Base-by-base conservation (phyloP, 2,888 invertebrate species). In the Merodon equestris region DNA sequence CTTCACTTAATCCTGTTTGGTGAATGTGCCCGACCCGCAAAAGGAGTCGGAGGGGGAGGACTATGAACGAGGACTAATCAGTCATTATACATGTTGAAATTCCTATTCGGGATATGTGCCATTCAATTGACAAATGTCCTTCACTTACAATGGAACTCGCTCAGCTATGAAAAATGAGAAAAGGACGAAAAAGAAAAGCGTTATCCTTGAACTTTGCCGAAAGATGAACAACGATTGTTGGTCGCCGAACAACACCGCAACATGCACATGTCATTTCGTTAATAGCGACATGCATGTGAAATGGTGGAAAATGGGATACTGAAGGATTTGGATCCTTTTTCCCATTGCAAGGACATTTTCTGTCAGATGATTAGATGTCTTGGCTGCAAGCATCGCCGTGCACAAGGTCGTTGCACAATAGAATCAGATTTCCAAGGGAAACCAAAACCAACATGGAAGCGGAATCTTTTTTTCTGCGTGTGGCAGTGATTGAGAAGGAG, bases 131-230 rank as follows among this genome's bases (percentile, higher is more conserved):
- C 48, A 4, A 19, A 12, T 48, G n/a, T 38, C 40, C 18, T 40
- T 40, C 14, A 9, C 1, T n/a, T 4, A 40, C 0, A 10, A 36
- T 2, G 10, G 10, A 36, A 3, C 9, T 51, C 34, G 9, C 34
- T 34, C 19, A 36, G 2, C 40, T 7, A 27, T 27, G 27, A 27
- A 27, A 7, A 27, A 27, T 27, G 27, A 7, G 1, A 9, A 5
- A 13, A 34, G n/a, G n/a, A n/a, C n/a, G n/a, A 14, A 50, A 34
- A 1, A 34, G 14, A 34, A 50, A 13, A 34, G 14, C 19, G 1
- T 42, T 34, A 73, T 73, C 73, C 73, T 73, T 73, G 73, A 73
- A 73, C 73, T 73, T 66, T 66, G 47, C 54, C 73, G 66, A 73
- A 66, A 66, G 73, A 72, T 12, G 17, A 14, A 7, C n/a, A n/a